A percentile compares a stretch with the other conserved stretches of the same genome.
These are phyloP conservation scores for Caenorhabditis briggsae DNA, from an alignment of 1,140 invertebrate genomes.

Conservation along the genomic window DNA sequence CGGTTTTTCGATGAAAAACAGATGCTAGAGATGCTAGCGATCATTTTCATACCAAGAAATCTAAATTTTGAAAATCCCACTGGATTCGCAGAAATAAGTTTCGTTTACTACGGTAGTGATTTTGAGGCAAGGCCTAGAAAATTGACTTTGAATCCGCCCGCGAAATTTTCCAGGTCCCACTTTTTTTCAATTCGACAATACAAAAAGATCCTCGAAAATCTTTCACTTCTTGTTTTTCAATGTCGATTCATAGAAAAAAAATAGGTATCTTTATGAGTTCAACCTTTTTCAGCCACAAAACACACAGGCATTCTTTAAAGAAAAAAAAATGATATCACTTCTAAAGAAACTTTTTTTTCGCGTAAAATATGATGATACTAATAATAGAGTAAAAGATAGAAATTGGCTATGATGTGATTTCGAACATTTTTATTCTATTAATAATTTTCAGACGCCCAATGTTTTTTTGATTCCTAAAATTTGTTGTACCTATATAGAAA, in stretches of 20 bases:
- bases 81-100: too few species aligned
- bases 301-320: neutral
- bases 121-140: too few species aligned
- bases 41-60: too few species aligned
- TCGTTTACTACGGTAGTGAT: too few species aligned
- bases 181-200: too few species aligned
- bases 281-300: neutral
- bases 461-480: neutral
- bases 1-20: too few species aligned
- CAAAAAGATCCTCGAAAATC: neutral
- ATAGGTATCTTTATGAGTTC: neutral
- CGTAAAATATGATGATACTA: neutral
- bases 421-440: neutral
- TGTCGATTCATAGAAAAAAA: too few species aligned
- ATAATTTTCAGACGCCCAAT: neutral
- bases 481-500: too few species aligned
- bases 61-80: too few species aligned
- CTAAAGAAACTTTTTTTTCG: neutral
- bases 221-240: neutral
- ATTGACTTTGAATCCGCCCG: too few species aligned
- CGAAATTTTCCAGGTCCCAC: too few species aligned
- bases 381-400: neutral
- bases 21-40: too few species aligned
- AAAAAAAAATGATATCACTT: neutral
- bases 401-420: conserved; percentile 6